These are phyloP conservation scores for Meganola albula DNA, from an alignment of 2,888 invertebrate genomes.

Conservation along the genomic window DNA sequence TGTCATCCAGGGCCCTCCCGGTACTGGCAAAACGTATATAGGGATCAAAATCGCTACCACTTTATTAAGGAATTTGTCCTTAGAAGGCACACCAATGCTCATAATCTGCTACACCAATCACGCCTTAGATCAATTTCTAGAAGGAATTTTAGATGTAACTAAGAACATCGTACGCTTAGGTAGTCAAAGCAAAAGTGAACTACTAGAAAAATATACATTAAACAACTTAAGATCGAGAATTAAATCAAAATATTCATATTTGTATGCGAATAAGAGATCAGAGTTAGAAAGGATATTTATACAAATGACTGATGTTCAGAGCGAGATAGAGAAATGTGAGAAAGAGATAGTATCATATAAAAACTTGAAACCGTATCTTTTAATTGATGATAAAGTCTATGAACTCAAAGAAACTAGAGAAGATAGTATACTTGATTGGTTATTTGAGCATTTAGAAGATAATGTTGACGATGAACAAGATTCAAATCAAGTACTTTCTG, in stretches of 20 bases:
- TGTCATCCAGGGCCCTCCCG: constrained; percentile 92
- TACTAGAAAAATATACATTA: constrained; percentile 73
- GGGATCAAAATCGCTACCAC: constrained; percentile 85
- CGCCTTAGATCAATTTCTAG: constrained; percentile 90
- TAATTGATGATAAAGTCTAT: constrained; percentile 32
- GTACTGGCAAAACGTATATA: constrained; percentile 90
- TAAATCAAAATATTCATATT: constrained; percentile 55
- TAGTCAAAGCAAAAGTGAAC: constrained; percentile 80
- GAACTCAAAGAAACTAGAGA: constrained; percentile 43
- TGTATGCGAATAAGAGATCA: constrained; percentile 48
- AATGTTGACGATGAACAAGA: constrained; percentile 30
- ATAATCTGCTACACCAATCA: constrained; percentile 92
- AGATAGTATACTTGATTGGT: constrained; percentile 55
- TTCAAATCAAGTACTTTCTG: constrained; percentile 41
- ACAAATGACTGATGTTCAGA: constrained; percentile 54
- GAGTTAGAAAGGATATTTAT: constrained; percentile 51
- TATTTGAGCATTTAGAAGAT: constrained; percentile 45
- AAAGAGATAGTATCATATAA: constrained; percentile 51
- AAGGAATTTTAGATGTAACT: constrained; percentile 80
- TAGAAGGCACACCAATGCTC: constrained; percentile 81
- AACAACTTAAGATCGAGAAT: constrained; percentile 49
- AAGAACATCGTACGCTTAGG: constrained; percentile 82
- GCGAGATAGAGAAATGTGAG: constrained; percentile 60
- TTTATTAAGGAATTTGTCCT: constrained; percentile 78
- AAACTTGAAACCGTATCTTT: constrained; percentile 43